Evolutionary conservation across 2,888 invertebrate genomes (phyloP), one percentile per base, ranked within the genome.

Genomic region (Phoenoteleia sp.): DNA sequence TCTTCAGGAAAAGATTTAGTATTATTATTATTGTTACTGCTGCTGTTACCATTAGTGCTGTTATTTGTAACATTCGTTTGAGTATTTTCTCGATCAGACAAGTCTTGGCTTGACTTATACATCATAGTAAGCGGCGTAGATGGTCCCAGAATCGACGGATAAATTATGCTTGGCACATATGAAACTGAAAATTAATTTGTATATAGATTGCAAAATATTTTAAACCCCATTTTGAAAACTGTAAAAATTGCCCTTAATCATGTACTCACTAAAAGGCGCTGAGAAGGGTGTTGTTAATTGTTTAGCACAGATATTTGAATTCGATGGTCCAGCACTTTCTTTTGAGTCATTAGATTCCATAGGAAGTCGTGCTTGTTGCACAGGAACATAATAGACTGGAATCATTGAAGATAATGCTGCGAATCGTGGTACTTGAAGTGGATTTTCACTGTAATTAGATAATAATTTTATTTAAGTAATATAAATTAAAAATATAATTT

Each of bases 101-200:
- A 69, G 45, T 89, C 88, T 6, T 91, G 93, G 76, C 94, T 94
- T 0, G 96, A 95, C 19, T 96, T 95, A 90, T 96, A 97, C 93
- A 97, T 94, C 89, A 96, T 94, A 0, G 84, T 47, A 1, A 88
- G 75, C 0, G 89, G 81, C 3, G 89, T 66, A n/a, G 91, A 77
- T 2, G 87, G 67, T 23, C 89, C 89, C 15, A 92, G 91, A 62
- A 95, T 94, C 89, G 95, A 95, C 86, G 95, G 94, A 89, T 95
- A 96, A 92, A 96, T 94, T 86, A 96, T 93, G 2, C 95, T 94
- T 3, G 95, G 94, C 94, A 91, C 81, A 87, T 95, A 96, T 88
- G 95, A 96, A 86, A 96, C 95, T 94, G 94, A 88, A 94, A 94
- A 39, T 39, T 39, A 0, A 25, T 27, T 17, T 23, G 4, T 27